Evolutionary conservation across 2,797 vertebrate species (phyloP), one percentile per base, ranked within the genome.

Genomic region (Neosalanx taihuensis): DNA sequence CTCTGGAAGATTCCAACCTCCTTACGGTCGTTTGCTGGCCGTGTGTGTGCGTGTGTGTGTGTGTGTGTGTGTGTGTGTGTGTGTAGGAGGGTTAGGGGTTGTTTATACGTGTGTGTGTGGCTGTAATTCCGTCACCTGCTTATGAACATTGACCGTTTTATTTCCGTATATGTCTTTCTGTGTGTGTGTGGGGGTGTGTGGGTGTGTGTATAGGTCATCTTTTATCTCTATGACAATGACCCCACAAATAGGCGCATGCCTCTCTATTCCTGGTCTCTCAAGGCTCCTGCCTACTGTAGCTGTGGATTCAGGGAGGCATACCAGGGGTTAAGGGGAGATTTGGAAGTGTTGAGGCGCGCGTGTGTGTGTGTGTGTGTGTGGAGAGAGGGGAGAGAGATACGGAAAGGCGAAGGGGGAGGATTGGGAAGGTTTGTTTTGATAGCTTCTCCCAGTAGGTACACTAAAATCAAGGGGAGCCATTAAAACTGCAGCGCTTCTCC

Each of bases 381-480:
- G 33, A 51, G 23, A 51, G 41, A 67, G 64, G 15, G 41, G 29
- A 9, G 33, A 35, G 33, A 2, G 33, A 35, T 74, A 72, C 77
- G 63, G 73, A 76, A 74, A 80, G 81, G 78, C 80, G 78, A 84
- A 74, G 79, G 75, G 56, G 62, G 73, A 73, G 65, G 72, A 73
- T 15, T 73, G 75, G 69, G 70, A 72, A 67, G 78, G 76, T 72
- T 67, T 83, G 83, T 89, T 89, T 84, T 71, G 80, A 81, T 81
- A 68, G 76, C 70, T 71, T 86, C 61, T 85, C 83, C 84, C 81
- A 71, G 66, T 63, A 76, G 67, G 5, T 72, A 76, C 77, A 35
- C 66, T 86, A 81, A 85, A 88, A 84, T 84, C 77, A 85, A 71
- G 78, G 81, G 79, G 85, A 87, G 84, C 82, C 80, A 83, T 89